Evolutionary conservation across 2,113 vertebrate genomes (phyloP), one percentile per base, ranked within the genome.

Genomic region (Tauraco erythrolophus): DNA sequence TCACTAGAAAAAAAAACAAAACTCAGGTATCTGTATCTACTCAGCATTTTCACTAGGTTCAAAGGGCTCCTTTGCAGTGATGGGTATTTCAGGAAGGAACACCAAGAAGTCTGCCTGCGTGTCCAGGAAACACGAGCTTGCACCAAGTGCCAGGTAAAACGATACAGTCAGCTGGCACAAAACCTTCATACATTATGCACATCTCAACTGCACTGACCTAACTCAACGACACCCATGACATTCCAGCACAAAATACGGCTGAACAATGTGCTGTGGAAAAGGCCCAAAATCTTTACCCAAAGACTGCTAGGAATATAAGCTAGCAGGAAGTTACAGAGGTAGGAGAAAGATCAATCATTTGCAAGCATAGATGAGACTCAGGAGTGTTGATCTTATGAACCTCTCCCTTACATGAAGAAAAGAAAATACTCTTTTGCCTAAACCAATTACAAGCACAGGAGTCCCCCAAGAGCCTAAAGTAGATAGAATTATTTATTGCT

Each of bases 321-420:
- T 8, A 68, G 30, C 23, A 92, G 33, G n/a, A 91, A 61, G 61
- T 79, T 54, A 60, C 6, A 65, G 37, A 70, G 43, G 43, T 35
- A 60, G 56, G 11, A 82, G 25, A 18, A 94, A 91, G 50, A 85
- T 53, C 33, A 89, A 51, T 56, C 18, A 64, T 1, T 1, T 46
- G 54, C 30, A 88, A 61, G 35, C 37, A 71, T 4, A 83, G 33
- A 66, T 56, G 50, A 77, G 21, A 87, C 33, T 70, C 18, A 23
- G 48, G n/a, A 89, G 21, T 21, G 30, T 9, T 58, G 43, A 51
- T 71, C 64, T 91, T 87, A 58, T 5, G 12, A 91, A 84, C 41
- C 0, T 0, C 31, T 89, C 19, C 35, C 46, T 81, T 48, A 76
- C 16, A 75, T 0, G 1, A 45, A 65, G 30, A 28, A 71, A 88